phyloP scores from a whole-genome alignment of 1,140 invertebrate genomes.

The Anadara kagoshimensis region DNA sequence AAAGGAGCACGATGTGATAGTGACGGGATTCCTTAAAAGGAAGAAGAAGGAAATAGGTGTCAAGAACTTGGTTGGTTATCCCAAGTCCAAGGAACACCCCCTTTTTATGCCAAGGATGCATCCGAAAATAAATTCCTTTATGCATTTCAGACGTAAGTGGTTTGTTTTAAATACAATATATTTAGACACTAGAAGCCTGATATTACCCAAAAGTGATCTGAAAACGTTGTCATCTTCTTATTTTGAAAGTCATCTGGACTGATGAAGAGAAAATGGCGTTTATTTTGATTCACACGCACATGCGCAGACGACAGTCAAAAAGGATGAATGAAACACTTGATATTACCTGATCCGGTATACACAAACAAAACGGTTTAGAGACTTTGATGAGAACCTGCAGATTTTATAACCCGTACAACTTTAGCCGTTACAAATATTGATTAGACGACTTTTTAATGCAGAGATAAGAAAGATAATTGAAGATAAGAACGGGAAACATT shows the following conservation, averaged over 20 bases:
- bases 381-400: no score
- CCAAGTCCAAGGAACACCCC: constrained; percentile 18
- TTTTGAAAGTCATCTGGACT: constrained; percentile 31
- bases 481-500: no score
- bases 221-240: constrained; percentile 53
- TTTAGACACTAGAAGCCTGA: not conserved
- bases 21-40: not conserved
- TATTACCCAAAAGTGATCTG: constrained; percentile 57
- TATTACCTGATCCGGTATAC: no score
- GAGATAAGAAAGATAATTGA: no score
- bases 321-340: no score
- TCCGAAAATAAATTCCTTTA: not conserved
- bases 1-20: not conserved
- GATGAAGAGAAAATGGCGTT: constrained; percentile 53
- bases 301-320: constrained; percentile 19
- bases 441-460: no score
- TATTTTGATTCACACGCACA: constrained; percentile 46
- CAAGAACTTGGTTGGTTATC: constrained; percentile 1
- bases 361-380: no score
- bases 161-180: not conserved
- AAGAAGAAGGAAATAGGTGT: not conserved
- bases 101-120: constrained; percentile 4
- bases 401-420: no score
- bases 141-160: not conserved
- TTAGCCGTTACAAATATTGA: no score